Base-by-base conservation (phyloP, 1,140 invertebrate species). In the Lucilia sericata region DNA sequence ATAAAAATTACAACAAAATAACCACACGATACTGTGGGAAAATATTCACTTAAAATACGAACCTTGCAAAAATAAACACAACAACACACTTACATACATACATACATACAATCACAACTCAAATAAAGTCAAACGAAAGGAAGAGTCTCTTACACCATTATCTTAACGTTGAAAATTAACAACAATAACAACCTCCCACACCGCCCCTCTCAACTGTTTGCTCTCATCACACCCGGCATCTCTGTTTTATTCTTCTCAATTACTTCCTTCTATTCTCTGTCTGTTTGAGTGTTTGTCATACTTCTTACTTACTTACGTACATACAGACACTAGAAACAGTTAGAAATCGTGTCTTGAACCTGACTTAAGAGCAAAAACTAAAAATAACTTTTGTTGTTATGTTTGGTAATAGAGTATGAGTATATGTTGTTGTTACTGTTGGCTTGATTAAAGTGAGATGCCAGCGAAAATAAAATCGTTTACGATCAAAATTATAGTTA, bases 271-370 rank as follows among this genome's bases (percentile, higher is more conserved):
- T 70, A 21, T 10, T 70, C 65, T 70, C 19, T 70, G n/a, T 70
- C 1, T 70, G 65, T 21, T 17, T 70, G 19, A 5, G 65, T 65
- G 60, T 70, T 21, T 3, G 19, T 19, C 51, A 55, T 55, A 55
- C 51, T 5, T 19, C 51, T 12, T 55, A 55, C 51, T 2, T 2
- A 55, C 17, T 7, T 0, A 9, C 2, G 7, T 25, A 12, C 2
- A 21, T 25, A 12, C 65, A 70, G 19, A 51, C 42, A 49, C 42
- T 80, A 80, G 47, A 80, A 80, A 80, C 76, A 80, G 76, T 80
- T 80, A 80, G 76, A 80, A 80, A 80, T 80, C 76, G 76, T 80
- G 76, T 80, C 76, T 80, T 80, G 76, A 80, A 80, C 76, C 76
- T 80, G 76, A 80, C 76, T 80, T 80, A 25, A 80, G 76, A 80